phyloP scores from a whole-genome alignment of 2,797 vertebrate genomes.

The Brachymystax lenok region DNA sequence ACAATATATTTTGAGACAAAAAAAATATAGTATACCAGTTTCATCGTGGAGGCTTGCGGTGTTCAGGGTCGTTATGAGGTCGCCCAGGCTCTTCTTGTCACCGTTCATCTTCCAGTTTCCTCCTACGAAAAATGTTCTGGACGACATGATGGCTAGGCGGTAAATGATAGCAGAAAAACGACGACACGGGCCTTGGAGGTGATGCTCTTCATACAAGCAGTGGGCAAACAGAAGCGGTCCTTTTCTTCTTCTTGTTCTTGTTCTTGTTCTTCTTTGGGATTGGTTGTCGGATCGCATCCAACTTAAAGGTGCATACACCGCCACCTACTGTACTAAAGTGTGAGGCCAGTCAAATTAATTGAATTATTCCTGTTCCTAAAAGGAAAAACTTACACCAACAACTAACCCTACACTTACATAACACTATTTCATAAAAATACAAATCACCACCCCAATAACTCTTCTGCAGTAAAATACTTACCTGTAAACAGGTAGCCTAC shows the following conservation, averaged over 20 bases:
- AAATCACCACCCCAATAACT: too few species aligned
- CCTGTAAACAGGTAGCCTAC: too few species aligned
- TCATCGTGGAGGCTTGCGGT: conserved; percentile 79
- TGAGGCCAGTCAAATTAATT: too few species aligned
- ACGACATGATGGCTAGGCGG: conserved; percentile 70
- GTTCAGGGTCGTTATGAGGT: conserved; percentile 83
- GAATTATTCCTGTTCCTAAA: too few species aligned
- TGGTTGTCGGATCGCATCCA: too few species aligned
- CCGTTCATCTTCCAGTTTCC: conserved; percentile 96
- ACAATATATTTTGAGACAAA: background rate
- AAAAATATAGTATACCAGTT: conserved; percentile 69
- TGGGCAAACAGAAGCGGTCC: background rate
- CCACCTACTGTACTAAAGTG: too few species aligned
- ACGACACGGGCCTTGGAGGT: conserved; percentile 3
- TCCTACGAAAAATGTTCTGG: conserved; percentile 88
- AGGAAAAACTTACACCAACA: too few species aligned
- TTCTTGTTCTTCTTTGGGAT: too few species aligned
- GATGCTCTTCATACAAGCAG: background rate
- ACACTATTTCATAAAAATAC: too few species aligned
- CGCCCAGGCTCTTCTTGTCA: conserved; percentile 79
- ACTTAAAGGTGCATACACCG: too few species aligned
- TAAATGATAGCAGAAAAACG: background rate
- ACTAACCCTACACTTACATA: too few species aligned
- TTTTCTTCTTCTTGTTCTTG: background rate
- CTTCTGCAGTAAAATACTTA: too few species aligned